phyloP scores from a whole-genome alignment of 1,140 invertebrate species.

The Parapsyche elsis region DNA sequence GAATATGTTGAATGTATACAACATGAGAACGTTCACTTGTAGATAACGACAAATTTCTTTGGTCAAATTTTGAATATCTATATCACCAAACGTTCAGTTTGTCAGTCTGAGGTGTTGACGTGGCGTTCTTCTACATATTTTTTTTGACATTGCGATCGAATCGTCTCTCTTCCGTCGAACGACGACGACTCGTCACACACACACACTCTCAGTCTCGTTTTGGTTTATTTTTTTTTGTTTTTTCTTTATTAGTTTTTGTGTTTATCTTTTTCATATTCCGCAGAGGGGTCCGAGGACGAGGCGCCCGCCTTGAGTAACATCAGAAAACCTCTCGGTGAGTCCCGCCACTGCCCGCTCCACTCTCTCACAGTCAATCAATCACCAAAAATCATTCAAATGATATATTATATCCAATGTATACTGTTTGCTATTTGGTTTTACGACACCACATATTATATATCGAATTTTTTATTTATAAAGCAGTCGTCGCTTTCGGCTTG shows the following conservation, averaged over 20 bases:
- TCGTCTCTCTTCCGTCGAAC: no score
- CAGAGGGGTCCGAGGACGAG: conserved; percentile 55
- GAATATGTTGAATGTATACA: no score
- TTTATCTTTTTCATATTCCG: conserved; percentile 56
- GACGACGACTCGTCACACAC: no score
- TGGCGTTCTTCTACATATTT: no score
- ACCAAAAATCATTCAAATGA: neutral
- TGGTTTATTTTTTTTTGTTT: conserved; percentile 45
- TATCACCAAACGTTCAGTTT: no score
- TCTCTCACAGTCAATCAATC: neutral
- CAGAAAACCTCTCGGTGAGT: conserved; percentile 56
- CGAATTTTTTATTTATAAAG: neutral
- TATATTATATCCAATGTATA: neutral
- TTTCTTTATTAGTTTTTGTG: conserved; percentile 46
- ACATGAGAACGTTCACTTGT: no score
- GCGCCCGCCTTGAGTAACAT: conserved; percentile 54
- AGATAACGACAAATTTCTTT: no score
- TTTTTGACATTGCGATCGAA: no score
- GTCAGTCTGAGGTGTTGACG: no score
- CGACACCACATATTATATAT: conserved; percentile 3
- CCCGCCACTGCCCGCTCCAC: conserved; percentile 36
- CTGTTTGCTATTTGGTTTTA: neutral
- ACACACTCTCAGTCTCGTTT: neutral
- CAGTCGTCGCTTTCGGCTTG: conserved; percentile 24
- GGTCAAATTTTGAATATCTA: no score